Evolutionary conservation across 1,140 invertebrate species (phyloP).

Genomic region (Rhagoletis zephyria): DNA sequence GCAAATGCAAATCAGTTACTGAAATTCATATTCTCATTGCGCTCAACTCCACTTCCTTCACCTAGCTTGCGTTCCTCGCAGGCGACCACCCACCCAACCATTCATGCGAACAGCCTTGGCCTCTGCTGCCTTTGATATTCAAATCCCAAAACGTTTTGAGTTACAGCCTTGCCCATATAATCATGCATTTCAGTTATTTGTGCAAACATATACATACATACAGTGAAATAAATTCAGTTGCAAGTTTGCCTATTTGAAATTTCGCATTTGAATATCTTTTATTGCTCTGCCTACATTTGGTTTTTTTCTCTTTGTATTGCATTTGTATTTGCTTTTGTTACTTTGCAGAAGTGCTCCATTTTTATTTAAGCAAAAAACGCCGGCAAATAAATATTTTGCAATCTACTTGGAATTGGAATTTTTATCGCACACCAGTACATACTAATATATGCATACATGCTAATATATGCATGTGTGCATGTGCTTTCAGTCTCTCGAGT

Average conservation of each 20-base stretch:
- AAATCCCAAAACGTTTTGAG: slow-evolving; percentile 34
- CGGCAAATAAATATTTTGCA: neutral
- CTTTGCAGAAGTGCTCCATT: neutral
- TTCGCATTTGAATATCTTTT: neutral
- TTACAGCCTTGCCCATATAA: slow-evolving; percentile 18
- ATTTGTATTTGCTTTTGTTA: neutral
- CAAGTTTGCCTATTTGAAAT: neutral
- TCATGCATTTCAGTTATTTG: slow-evolving; percentile 29
- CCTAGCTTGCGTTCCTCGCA: neutral
- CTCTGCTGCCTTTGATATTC: slow-evolving; percentile 11
- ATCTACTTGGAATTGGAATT: neutral
- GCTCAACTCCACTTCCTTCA: neutral
- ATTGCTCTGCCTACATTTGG: neutral
- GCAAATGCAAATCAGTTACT: slow-evolving; percentile 38
- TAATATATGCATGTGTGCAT: neutral
- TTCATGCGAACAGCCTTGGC: neutral
- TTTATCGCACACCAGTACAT: neutral
- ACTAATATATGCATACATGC: neutral
- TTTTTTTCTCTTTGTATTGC: neutral
- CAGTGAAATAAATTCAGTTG: neutral
- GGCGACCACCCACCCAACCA: neutral
- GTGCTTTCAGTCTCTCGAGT: neutral
- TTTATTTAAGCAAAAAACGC: neutral
- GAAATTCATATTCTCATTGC: slow-evolving; percentile 31
- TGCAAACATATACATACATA: neutral